A percentile compares a stretch with the other conserved stretches of the same genome.
phyloP scores from a whole-genome alignment of 2,888 invertebrate species.

The Blomia tropicalis region DNA sequence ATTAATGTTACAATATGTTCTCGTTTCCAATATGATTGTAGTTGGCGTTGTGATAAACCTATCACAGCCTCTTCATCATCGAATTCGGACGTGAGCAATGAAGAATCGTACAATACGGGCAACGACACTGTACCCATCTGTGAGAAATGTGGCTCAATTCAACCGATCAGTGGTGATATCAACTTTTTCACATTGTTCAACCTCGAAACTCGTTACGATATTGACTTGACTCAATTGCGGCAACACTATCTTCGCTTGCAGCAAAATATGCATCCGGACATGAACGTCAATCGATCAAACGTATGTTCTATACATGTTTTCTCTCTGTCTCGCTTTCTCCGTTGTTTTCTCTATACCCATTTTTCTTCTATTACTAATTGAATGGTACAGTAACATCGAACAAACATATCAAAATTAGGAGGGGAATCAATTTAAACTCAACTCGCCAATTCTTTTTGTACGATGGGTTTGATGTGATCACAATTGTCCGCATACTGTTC shows the following conservation, averaged over 20 bases:
- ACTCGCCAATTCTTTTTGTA: no score
- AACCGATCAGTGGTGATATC: conserved; percentile 7
- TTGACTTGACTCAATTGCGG: not conserved
- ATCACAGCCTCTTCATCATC: not conserved
- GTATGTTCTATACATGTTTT: not conserved
- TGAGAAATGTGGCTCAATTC: not conserved
- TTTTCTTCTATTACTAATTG: not conserved
- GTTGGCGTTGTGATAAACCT: conserved; percentile 10
- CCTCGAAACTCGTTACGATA: conserved; percentile 1
- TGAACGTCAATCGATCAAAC: conserved; percentile 17
- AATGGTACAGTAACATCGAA: not conserved
- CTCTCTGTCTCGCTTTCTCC: not conserved
- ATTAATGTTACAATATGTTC: no score
- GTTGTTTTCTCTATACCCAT: not conserved
- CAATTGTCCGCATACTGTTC: no score
- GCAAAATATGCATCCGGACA: conserved; percentile 18
- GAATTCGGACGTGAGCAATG: not conserved
- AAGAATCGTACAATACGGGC: no score
- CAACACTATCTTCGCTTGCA: conserved; percentile 9
- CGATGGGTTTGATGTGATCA: no score
- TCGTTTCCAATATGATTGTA: not conserved
- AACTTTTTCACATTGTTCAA: conserved; percentile 4
- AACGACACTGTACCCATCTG: not conserved
- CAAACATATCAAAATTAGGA: no score
- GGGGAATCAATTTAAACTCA: no score